These are phyloP conservation scores for Brachionus asplanchnoidis DNA, from an alignment of 1,140 invertebrate species.

Conservation along the genomic window DNA sequence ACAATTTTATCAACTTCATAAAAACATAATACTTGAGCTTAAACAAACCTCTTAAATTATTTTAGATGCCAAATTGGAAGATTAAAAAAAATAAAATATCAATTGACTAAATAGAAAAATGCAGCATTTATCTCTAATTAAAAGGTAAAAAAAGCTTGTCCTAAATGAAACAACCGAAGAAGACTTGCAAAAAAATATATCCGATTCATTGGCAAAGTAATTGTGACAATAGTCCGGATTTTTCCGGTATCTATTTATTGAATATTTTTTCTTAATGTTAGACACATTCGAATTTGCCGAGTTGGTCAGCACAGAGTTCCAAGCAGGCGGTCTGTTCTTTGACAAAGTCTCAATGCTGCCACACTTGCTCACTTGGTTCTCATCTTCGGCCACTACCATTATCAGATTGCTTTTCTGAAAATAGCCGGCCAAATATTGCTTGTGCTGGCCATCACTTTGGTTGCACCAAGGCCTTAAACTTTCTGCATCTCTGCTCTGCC, in stretches of 20 bases:
- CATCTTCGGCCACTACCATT: slow-evolving; percentile 16
- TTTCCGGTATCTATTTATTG: slow-evolving; percentile 33
- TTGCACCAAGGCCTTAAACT: slow-evolving; percentile 8
- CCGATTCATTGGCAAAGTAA: slow-evolving; percentile 14
- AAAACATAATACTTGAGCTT: not conserved
- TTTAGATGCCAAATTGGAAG: not conserved
- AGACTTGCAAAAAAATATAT: slow-evolving; percentile 35
- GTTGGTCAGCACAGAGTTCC: not conserved
- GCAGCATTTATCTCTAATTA: not conserved
- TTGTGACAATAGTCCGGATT: slow-evolving; percentile 38
- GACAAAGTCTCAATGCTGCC: not conserved
- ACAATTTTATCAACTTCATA: not conserved
- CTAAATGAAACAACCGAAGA: not conserved
- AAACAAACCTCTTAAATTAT: not conserved
- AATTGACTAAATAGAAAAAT: not conserved
- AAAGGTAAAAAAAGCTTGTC: not conserved
- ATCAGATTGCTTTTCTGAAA: slow-evolving; percentile 11
- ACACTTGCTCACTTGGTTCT: slow-evolving; percentile 12
- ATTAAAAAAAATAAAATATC: not conserved
- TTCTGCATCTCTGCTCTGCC: not conserved
- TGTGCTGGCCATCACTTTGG: not conserved
- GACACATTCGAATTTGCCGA: not conserved
- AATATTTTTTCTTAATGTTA: not conserved
- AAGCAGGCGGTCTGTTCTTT: not conserved
- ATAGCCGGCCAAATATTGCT: slow-evolving; percentile 33